Percentiles rank a stretch among this genome's conserved stretches.
Evolutionary conservation across 2,113 vertebrate genomes (phyloP).

Genomic region (Myanophis thanlyinensis): DNA sequence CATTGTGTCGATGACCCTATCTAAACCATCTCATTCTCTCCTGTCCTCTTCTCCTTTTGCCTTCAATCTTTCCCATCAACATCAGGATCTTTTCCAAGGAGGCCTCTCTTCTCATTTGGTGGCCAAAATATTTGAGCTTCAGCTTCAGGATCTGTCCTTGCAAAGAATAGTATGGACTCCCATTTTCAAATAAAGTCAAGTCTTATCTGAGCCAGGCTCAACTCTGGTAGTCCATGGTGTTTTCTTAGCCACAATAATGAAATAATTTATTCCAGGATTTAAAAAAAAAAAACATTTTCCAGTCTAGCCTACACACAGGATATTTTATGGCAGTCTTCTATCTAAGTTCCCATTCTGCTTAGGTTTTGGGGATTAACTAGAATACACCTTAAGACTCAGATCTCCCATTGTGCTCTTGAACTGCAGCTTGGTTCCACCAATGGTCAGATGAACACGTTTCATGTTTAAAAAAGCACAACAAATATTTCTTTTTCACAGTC

Average conservation of each 20-base stretch:
- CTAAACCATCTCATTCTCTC: background rate
- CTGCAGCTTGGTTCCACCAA: background rate
- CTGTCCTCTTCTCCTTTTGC: background rate
- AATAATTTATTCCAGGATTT: background rate
- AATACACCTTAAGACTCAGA: background rate
- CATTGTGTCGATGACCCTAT: background rate
- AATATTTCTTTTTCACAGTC: background rate
- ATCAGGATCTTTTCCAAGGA: background rate
- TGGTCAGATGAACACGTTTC: background rate
- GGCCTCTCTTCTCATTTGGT: background rate
- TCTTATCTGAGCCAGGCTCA: background rate
- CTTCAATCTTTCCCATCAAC: background rate
- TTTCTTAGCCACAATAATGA: background rate
- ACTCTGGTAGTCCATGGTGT: background rate
- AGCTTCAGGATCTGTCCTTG: background rate
- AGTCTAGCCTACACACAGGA: background rate
- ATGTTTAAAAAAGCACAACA: background rate
- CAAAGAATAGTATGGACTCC: background rate
- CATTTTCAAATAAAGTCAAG: background rate
- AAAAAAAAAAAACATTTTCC: background rate
- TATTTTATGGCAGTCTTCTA: background rate
- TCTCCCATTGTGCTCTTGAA: background rate
- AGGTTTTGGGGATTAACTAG: background rate
- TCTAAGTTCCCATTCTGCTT: background rate
- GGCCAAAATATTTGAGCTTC: background rate